phyloP scores from a whole-genome alignment of 2,113 vertebrate species.

The Dasypus novemcinctus region DNA sequence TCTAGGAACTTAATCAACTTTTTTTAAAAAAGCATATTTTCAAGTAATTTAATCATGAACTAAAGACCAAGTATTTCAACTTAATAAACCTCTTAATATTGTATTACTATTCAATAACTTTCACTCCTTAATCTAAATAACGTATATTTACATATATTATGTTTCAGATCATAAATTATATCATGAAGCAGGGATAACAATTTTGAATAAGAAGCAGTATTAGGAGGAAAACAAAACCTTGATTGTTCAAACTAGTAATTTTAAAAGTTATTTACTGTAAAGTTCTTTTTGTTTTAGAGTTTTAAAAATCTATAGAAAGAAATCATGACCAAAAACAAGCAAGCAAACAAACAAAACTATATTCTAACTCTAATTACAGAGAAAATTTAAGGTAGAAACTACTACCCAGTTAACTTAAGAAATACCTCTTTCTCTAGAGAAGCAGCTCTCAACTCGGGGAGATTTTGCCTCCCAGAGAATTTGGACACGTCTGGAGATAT shows the following conservation, averaged over 20 bases:
- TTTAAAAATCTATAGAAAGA: constrained; percentile 22
- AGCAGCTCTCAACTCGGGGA: background rate
- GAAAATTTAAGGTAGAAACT: constrained; percentile 1
- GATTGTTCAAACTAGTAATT: constrained; percentile 20
- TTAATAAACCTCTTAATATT: background rate
- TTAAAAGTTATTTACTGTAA: background rate
- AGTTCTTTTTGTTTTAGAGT: constrained; percentile 8
- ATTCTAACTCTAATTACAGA: background rate
- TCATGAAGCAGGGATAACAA: constrained; percentile 39
- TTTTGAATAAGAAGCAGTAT: constrained; percentile 36
- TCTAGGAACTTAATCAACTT: constrained; percentile 8
- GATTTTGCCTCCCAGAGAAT: background rate
- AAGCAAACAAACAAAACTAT: background rate
- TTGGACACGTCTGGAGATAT: background rate
- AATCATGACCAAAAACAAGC: background rate
- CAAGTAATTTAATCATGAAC: constrained; percentile 38
- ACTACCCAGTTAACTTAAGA: background rate
- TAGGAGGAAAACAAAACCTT: constrained; percentile 37
- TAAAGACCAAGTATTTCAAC: constrained; percentile 25
- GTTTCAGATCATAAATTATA: constrained; percentile 37
- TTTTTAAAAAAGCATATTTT: background rate
- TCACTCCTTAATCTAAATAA: constrained; percentile 33
- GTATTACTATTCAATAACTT: background rate
- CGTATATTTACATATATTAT: constrained; percentile 9
- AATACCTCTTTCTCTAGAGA: background rate